A percentile compares a stretch with the other conserved stretches of the same genome.
Conservation (phyloP, 2,797 vertebrate species). For the Sebastolobus alascanus region DNA sequence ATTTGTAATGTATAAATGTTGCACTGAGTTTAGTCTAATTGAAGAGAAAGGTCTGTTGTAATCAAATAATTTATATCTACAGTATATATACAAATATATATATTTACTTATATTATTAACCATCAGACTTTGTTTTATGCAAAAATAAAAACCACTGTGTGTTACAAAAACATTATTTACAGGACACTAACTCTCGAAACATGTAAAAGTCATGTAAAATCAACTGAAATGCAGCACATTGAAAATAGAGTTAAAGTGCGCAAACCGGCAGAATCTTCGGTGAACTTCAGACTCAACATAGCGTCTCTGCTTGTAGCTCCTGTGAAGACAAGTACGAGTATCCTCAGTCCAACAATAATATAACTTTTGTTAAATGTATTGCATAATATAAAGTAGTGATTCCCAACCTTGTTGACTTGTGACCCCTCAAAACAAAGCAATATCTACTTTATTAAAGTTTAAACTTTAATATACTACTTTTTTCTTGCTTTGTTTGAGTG, state of each 20-base stretch:
- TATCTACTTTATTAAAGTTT: too few relatives aligned
- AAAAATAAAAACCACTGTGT: neutral
- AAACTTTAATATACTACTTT: too few relatives aligned
- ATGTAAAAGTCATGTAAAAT: conserved; percentile 6
- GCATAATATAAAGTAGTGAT: neutral
- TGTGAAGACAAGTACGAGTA: conserved; percentile 50
- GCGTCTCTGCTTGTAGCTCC: conserved; percentile 85
- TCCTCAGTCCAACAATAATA: neutral
- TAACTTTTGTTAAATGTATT: neutral
- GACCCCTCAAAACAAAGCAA: too few relatives aligned
- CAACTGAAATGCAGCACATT: conserved; percentile 4
- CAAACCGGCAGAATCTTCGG: conserved; percentile 88
- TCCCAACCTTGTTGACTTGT: neutral
- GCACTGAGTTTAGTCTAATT: neutral
- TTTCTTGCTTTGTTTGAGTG: neutral
- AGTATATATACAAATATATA: neutral
- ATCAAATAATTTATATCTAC: neutral
- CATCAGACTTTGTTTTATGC: neutral
- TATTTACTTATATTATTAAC: neutral
- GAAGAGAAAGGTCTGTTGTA: neutral
- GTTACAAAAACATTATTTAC: neutral
- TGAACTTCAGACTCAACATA: conserved; percentile 86
- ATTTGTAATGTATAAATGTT: neutral
- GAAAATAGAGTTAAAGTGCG: conserved; percentile 21
- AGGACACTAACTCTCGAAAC: neutral